Conservation (phyloP, 2,113 vertebrate genomes). For the Bufo gargarizans region DNA sequence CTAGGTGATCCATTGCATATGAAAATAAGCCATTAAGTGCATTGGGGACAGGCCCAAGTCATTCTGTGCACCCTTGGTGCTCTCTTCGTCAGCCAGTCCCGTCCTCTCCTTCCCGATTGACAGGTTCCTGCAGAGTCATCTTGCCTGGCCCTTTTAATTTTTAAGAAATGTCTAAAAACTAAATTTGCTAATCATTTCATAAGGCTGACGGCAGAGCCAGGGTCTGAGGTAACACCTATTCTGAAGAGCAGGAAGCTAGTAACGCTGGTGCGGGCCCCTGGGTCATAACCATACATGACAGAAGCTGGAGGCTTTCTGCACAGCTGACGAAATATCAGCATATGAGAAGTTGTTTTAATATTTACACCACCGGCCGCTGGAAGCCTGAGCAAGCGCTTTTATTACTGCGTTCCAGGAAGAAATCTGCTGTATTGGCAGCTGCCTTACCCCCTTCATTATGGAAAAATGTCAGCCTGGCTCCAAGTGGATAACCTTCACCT, state of each 20-base stretch:
- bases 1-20: too few species aligned
- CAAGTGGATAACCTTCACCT: slow-evolving; percentile 46
- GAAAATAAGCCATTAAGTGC: too few species aligned
- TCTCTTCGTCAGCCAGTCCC: too few species aligned
- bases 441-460: not conserved
- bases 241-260: not conserved
- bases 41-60: too few species aligned
- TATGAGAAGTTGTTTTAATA: not conserved
- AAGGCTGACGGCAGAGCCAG: not conserved
- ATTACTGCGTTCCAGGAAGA: slow-evolving; percentile 17
- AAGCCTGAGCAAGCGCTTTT: slow-evolving; percentile 29
- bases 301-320: not conserved
- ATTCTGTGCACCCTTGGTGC: too few species aligned
- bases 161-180: too few species aligned
- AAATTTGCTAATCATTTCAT: too few species aligned
- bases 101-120: too few species aligned
- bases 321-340: not conserved
- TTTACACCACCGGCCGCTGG: not conserved
- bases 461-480: slow-evolving; percentile 8
- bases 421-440: slow-evolving; percentile 38
- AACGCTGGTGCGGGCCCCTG: not conserved
- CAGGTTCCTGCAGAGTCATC: too few species aligned
- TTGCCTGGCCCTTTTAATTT: too few species aligned
- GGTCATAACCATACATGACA: not conserved
- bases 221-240: not conserved